Base-by-base conservation (phyloP, 2,113 vertebrate species). In the Brevimyrus niger region DNA sequence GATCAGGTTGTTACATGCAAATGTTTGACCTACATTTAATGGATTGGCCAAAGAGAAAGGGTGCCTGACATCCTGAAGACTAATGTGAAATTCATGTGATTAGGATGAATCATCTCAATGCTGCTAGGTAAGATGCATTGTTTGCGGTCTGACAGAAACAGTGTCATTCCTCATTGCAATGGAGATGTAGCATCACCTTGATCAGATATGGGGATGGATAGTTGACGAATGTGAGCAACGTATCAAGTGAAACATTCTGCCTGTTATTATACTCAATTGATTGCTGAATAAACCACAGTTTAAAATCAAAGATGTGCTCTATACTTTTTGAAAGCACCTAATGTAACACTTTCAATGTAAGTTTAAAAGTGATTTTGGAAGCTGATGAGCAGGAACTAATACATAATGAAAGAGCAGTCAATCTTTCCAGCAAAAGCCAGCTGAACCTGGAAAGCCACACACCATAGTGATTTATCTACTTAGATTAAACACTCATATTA, bases 21-120 rank as follows among this genome's bases (percentile, higher is more conserved):
- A 69, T 80, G 87, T 88, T 47, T 88, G 87, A 88, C 27, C 15
- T 80, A 88, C 87, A 51, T 80, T 69, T 88, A 88, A 88, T 88
- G 65, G 61, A 88, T 88, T 50, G 87, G 15, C 46, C 31, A 80
- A 76, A 38, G 47, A 88, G 46, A 88, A 88, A 65, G 42, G 44
- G 51, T 80, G 61, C 42, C 21, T 88, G 61, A 80, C 47, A 27
- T 65, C 2, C 42, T 80, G 73, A 80, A 80, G 73, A 80, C 73
- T 80, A 76, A 76, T 80, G 46, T 69, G 23, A 46, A 65, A 35
- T 50, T 88, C 61, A 50, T 88, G 65, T 50, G 87, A 76, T 76
- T 80, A 76, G 87, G 47, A 88, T 50, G 87, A 88, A 80, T 88
- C 61, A 76, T 88, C 65, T 19, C n/a, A 80, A 38, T 76, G 23